Evolutionary conservation across 2,888 invertebrate genomes (phyloP), one percentile per base, ranked within the genome.

Genomic region (Cryptocephalus primarius): DNA sequence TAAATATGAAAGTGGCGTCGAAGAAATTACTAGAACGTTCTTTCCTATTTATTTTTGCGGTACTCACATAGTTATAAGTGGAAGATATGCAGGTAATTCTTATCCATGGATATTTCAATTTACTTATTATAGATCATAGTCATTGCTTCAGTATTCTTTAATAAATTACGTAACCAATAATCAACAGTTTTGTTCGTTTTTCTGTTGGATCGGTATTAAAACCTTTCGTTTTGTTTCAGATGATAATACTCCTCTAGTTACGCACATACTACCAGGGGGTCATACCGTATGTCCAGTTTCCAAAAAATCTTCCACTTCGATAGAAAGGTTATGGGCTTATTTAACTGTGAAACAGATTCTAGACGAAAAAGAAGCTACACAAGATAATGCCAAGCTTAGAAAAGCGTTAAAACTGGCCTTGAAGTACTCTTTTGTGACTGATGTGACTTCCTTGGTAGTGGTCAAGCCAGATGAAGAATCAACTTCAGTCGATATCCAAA

Each of bases 401-500:
- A 72, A 70, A 55, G 79, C 79, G 0, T 65, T 80, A 8, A 68
- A 70, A 14, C 62, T 80, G 22, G 77, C 80, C 2, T 65, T 80
- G 32, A 74, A 77, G 48, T 62, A 62, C 46, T 57, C 57, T 8
- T 82, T 83, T 61, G 82, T 84, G 13, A 83, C 83, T 0, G 76
- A 80, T n/a, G n/a, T n/a, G n/a, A n/a, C n/a, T n/a, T n/a, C n/a
- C n/a, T n/a, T n/a, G n/a, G n/a, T n/a, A n/a, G 81, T 83, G 1
- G 79, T 80, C 8, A 80, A 81, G 56, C 80, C 80, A 1, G 75
- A 77, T 59, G 72, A n/a, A n/a, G 74, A n/a, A n/a, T n/a, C n/a
- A n/a, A n/a, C n/a, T n/a, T n/a, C n/a, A n/a, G n/a, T n/a, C n/a
- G n/a, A n/a, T n/a, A n/a, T n/a, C n/a, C n/a, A n/a, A n/a, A n/a